phyloP scores from a whole-genome alignment of 2,113 vertebrate genomes.

The Pao palembangensis region DNA sequence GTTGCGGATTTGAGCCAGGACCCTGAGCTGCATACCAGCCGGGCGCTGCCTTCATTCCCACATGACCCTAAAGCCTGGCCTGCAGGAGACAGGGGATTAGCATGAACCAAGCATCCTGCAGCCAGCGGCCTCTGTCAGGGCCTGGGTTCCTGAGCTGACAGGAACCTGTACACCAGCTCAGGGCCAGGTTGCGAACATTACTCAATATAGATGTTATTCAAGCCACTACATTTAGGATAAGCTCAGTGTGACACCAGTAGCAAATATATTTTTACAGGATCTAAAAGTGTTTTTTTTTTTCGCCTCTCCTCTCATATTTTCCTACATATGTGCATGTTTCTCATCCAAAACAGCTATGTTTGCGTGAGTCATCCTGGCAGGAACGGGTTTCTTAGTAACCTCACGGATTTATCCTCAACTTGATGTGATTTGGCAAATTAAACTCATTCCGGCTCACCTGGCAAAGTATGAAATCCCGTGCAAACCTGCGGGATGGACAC shows the following conservation, averaged over 20 bases:
- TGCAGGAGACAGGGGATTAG: slow-evolving; percentile 66
- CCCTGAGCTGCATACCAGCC: slow-evolving; percentile 66
- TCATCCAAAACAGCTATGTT: slow-evolving; percentile 41
- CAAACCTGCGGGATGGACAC: slow-evolving; percentile 33
- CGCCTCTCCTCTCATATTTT: no score
- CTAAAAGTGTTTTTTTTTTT: no score
- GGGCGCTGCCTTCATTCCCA: slow-evolving; percentile 64
- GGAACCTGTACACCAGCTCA: slow-evolving; percentile 13
- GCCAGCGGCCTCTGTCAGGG: slow-evolving; percentile 48
- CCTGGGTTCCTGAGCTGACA: slow-evolving; percentile 23
- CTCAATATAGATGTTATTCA: not conserved
- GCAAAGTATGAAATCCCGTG: slow-evolving; percentile 47
- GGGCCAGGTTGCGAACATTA: not conserved
- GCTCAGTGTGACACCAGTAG: no score
- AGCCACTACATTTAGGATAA: not conserved
- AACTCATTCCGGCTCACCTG: slow-evolving; percentile 65
- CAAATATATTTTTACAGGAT: no score
- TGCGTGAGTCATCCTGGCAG: slow-evolving; percentile 48
- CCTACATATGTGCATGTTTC: not conserved
- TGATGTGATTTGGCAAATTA: slow-evolving; percentile 57
- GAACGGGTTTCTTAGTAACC: slow-evolving; percentile 75
- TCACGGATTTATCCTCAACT: slow-evolving; percentile 34
- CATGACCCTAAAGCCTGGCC: slow-evolving; percentile 66
- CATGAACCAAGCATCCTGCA: slow-evolving; percentile 53
- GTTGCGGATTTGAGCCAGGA: slow-evolving; percentile 68